Conservation (phyloP, 2,888 invertebrate genomes). For the Thera obeliscata region DNA sequence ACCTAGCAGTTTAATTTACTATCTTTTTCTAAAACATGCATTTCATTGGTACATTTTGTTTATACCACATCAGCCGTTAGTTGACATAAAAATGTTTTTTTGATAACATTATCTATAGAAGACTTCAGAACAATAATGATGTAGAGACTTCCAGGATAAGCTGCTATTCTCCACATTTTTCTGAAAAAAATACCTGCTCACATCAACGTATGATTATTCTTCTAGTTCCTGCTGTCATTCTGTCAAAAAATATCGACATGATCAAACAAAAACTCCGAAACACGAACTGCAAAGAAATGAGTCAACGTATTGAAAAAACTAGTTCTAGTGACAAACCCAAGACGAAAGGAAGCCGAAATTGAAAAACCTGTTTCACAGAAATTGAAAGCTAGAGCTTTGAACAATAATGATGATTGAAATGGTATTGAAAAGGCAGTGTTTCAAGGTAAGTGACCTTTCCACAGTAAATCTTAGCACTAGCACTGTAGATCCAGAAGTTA, state of each 20-base stretch:
- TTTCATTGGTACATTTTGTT: constrained; percentile 9
- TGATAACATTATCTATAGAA: constrained; percentile 13
- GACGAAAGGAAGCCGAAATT: constrained; percentile 41
- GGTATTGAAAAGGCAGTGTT: constrained; percentile 45
- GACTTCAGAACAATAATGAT: background rate
- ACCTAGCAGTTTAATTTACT: constrained; percentile 12
- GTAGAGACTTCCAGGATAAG: background rate
- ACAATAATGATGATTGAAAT: constrained; percentile 38
- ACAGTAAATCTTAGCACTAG: constrained; percentile 77
- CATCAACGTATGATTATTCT: constrained; percentile 16
- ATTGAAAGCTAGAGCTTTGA: constrained; percentile 46
- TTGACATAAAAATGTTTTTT: constrained; percentile 13
- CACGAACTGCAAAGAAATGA: constrained; percentile 45
- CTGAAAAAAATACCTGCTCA: constrained; percentile 3
- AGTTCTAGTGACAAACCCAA: constrained; percentile 46
- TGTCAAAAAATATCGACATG: constrained; percentile 28
- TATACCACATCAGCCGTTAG: constrained; percentile 12
- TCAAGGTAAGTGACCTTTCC: constrained; percentile 81
- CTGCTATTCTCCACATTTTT: background rate
- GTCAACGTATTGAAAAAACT: constrained; percentile 49
- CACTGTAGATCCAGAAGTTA: constrained; percentile 77
- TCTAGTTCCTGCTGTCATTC: constrained; percentile 3
- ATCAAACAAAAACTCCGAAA: constrained; percentile 24
- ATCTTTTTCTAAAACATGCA: constrained; percentile 19
- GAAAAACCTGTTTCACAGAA: constrained; percentile 52